A percentile compares a stretch with the other conserved stretches of the same genome.
Conservation (phyloP, 1,140 invertebrate species). For the Drosophila teissieri region DNA sequence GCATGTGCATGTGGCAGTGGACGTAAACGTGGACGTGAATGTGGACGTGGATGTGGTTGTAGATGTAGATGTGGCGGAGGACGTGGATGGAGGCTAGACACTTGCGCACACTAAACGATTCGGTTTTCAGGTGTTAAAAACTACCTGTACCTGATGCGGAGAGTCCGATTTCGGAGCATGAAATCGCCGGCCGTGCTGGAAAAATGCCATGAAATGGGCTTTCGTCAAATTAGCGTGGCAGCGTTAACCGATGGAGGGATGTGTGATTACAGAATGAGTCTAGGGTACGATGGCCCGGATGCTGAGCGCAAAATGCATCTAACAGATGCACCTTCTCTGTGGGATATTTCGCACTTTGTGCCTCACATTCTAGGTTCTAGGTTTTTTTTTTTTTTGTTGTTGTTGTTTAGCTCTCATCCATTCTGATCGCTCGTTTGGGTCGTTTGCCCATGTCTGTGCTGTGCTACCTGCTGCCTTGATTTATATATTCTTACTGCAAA, state of each 20-base stretch:
- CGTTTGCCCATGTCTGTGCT: conserved; percentile 17
- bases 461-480: conserved; percentile 41
- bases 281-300: conserved; percentile 28
- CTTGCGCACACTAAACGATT: conserved; percentile 50
- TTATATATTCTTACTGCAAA: conserved; percentile 55
- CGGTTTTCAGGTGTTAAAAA: conserved; percentile 70
- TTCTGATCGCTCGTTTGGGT: conserved; percentile 15
- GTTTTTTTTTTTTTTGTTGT: no score
- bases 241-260: conserved; percentile 67
- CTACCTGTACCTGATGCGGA: conserved; percentile 65
- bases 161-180: conserved; percentile 44
- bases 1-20: not conserved
- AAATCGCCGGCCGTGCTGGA: conserved; percentile 64
- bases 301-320: conserved; percentile 22
- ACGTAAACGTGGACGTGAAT: no score
- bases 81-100: conserved; percentile 25
- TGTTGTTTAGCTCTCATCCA: not conserved
- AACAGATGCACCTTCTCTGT: conserved; percentile 61
- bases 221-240: conserved; percentile 81
- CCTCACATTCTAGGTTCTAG: conserved; percentile 13
- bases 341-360: conserved; percentile 80
- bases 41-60: no score
- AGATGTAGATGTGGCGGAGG: no score
- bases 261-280: not conserved
- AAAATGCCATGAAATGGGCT: conserved; percentile 80